phyloP scores from a whole-genome alignment of 2,888 invertebrate genomes.

The Diarsia dahlii region DNA sequence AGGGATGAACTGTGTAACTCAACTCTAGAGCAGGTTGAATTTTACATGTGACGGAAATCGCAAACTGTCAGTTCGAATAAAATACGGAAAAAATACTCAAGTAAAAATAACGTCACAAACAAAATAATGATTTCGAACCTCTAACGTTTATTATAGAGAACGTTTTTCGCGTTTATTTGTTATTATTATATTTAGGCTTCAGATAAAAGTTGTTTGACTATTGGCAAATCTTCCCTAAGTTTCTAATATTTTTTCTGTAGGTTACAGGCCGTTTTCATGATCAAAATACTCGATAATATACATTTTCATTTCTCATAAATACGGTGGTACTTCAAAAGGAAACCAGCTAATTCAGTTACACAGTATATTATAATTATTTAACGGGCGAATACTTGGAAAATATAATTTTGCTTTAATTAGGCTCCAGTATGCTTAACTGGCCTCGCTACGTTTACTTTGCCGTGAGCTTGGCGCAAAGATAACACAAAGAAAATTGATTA shows the following conservation, averaged over 20 bases:
- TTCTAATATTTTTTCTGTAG: not conserved
- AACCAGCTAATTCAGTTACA: constrained; percentile 1
- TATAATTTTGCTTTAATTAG: constrained; percentile 36
- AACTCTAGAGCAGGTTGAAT: not conserved
- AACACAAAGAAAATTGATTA: constrained; percentile 22
- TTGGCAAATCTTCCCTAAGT: not conserved
- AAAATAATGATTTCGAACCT: constrained; percentile 12
- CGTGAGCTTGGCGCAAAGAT: constrained; percentile 5
- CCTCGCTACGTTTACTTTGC: constrained; percentile 13
- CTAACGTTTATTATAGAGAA: not conserved
- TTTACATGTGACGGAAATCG: not conserved
- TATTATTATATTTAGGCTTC: not conserved
- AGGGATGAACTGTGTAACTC: not conserved
- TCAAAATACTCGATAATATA: not conserved
- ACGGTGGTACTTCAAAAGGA: constrained; percentile 16
- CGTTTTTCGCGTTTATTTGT: not conserved
- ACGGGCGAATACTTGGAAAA: constrained; percentile 25
- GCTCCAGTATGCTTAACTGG: constrained; percentile 34
- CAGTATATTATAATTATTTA: constrained; percentile 7
- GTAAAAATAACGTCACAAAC: not conserved
- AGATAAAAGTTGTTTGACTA: not conserved
- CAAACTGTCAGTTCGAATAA: not conserved
- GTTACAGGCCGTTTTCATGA: not conserved
- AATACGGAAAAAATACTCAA: not conserved
- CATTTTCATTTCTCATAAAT: not conserved